Conservation (phyloP, 1,140 invertebrate genomes). For the Belonocnema kinseyi region DNA sequence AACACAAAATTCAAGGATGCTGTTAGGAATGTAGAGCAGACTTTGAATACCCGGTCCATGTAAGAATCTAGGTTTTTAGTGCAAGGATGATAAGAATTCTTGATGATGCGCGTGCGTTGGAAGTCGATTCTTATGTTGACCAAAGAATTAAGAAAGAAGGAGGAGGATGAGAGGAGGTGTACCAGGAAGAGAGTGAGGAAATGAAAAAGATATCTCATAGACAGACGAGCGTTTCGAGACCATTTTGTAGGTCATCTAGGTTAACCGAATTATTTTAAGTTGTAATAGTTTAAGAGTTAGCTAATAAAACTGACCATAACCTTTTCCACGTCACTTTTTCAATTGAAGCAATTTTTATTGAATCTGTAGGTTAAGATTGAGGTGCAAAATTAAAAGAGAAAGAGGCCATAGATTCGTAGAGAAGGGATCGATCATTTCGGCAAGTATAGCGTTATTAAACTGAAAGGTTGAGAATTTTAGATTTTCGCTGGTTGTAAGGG, state of each 20-base stretch:
- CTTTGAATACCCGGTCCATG: conserved; percentile 47
- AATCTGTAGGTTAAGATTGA: conserved; percentile 27
- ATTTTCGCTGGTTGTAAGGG: background rate
- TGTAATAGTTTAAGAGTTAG: conserved; percentile 71
- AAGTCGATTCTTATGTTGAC: conserved; percentile 50
- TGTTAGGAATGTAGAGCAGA: conserved; percentile 40
- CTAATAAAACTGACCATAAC: conserved; percentile 71
- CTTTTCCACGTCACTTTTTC: conserved; percentile 63
- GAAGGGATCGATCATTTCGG: conserved; percentile 57
- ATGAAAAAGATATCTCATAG: conserved; percentile 42
- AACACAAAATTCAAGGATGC: background rate
- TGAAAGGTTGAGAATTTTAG: background rate
- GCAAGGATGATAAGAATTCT: conserved; percentile 34
- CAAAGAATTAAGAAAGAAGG: conserved; percentile 34
- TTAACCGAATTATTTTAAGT: conserved; percentile 67
- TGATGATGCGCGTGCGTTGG: conserved; percentile 27
- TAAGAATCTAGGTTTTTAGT: conserved; percentile 54
- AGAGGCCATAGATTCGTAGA: conserved; percentile 61
- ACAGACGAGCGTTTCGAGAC: conserved; percentile 48
- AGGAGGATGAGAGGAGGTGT: no score
- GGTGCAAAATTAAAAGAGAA: conserved; percentile 51
- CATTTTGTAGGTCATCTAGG: conserved; percentile 64
- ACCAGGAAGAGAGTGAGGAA: conserved; percentile 25
- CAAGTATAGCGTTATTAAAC: background rate
- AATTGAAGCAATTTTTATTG: conserved; percentile 44